Percentiles rank a stretch among this genome's conserved stretches.
Evolutionary conservation across 1,140 invertebrate genomes (phyloP).

Genomic region (Plectus sambesii): DNA sequence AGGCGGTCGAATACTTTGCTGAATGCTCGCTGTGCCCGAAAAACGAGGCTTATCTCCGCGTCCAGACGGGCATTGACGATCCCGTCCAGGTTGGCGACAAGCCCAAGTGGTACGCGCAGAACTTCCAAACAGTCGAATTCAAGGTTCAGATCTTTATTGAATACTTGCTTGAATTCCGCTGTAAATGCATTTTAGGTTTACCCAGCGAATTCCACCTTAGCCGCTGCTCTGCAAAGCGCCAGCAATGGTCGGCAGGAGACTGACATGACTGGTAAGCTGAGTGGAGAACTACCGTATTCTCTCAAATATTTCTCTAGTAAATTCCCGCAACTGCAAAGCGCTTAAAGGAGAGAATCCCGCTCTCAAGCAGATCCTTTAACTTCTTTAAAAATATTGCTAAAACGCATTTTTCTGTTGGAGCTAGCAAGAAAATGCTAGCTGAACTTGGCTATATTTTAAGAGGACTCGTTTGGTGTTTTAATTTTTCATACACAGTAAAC

Average conservation of each 20-base stretch:
- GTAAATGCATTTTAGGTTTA: constrained; percentile 28
- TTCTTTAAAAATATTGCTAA: too few species aligned
- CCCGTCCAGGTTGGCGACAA: constrained; percentile 91
- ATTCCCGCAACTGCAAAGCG: too few species aligned
- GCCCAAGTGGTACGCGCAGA: constrained; percentile 74
- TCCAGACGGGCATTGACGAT: constrained; percentile 85
- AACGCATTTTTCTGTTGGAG: too few species aligned
- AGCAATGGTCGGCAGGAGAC: constrained; percentile 30
- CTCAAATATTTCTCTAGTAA: too few species aligned
- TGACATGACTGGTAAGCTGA: neutral
- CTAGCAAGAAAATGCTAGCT: too few species aligned
- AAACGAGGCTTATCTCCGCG: constrained; percentile 89
- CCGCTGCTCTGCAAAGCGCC: constrained; percentile 42
- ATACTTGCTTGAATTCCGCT: neutral
- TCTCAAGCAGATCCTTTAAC: too few species aligned
- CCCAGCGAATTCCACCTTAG: constrained; percentile 46
- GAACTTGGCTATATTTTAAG: too few species aligned
- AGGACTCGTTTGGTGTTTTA: too few species aligned
- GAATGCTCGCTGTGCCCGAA: constrained; percentile 93
- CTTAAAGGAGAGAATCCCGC: too few species aligned
- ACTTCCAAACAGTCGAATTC: constrained; percentile 76
- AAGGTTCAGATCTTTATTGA: constrained; percentile 57
- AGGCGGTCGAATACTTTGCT: constrained; percentile 94
- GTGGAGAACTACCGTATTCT: too few species aligned
- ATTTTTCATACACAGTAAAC: too few species aligned